A percentile compares a stretch with the other conserved stretches of the same genome.
phyloP scores from a whole-genome alignment of 1,140 invertebrate species.

The Leptopilina clavipes region DNA sequence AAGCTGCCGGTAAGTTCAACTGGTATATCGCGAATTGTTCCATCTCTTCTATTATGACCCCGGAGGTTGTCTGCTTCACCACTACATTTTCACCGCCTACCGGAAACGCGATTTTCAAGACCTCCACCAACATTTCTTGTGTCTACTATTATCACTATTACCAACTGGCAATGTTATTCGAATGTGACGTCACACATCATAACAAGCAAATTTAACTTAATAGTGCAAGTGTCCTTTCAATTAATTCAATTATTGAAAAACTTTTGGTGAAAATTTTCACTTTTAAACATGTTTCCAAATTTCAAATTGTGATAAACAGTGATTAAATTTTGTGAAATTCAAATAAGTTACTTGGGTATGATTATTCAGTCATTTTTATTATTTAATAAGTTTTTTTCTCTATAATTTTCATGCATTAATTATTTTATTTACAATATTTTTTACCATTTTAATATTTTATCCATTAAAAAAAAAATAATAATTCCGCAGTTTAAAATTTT shows the following conservation, averaged over 20 bases:
- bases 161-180: conserved; percentile 52
- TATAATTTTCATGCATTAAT: too few species aligned
- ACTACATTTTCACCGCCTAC: conserved; percentile 52
- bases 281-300: not conserved
- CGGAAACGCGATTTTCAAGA: conserved; percentile 38
- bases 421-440: too few species aligned
- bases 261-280: conserved; percentile 5
- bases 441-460: too few species aligned
- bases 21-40: conserved; percentile 41
- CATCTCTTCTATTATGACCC: conserved; percentile 49
- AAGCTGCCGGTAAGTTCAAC: conserved; percentile 61
- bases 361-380: too few species aligned
- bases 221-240: conserved; percentile 50
- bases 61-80: conserved; percentile 43
- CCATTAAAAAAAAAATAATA: too few species aligned
- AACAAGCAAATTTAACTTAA: conserved; percentile 42
- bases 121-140: conserved; percentile 30
- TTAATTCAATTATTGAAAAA: conserved; percentile 26
- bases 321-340: not conserved
- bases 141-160: conserved; percentile 50
- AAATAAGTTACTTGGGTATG: not conserved
- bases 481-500: too few species aligned
- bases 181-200: conserved; percentile 53
- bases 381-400: too few species aligned
- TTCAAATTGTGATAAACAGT: not conserved